Conservation (phyloP, 2,888 invertebrate species). For the Sminthurinus aureus region DNA sequence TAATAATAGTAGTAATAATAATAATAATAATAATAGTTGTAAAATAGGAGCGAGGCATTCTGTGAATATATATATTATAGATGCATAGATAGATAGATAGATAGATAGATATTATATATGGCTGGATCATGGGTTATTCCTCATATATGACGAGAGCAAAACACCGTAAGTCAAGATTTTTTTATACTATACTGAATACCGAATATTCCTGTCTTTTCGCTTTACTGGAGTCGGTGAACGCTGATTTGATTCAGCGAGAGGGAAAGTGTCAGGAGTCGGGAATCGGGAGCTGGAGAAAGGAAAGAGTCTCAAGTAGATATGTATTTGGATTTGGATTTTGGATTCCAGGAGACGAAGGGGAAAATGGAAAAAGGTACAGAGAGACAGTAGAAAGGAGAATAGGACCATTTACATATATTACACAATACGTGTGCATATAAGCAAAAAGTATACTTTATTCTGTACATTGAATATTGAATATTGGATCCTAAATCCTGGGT, state of each 20-base stretch:
- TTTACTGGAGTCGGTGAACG: conserved; percentile 14
- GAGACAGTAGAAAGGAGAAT: too few relatives aligned
- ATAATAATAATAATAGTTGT: too few relatives aligned
- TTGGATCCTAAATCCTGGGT: too few relatives aligned
- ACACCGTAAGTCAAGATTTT: conserved; percentile 3
- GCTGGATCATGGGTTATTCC: neutral
- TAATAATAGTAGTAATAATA: neutral
- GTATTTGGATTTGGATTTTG: too few relatives aligned
- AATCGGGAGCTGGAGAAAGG: neutral
- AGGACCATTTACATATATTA: too few relatives aligned
- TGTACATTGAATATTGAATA: too few relatives aligned
- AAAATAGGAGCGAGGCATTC: neutral
- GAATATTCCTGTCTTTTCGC: neutral
- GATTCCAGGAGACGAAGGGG: too few relatives aligned
- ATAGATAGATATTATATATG: neutral
- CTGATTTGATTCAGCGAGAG: neutral
- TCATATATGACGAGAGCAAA: neutral
- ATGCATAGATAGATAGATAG: too few relatives aligned
- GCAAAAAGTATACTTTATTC: too few relatives aligned
- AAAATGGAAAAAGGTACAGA: too few relatives aligned
- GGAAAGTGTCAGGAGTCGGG: neutral
- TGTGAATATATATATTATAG: neutral
- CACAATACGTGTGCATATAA: too few relatives aligned
- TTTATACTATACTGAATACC: neutral
- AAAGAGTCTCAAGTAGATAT: too few relatives aligned